Conservation (phyloP, 2,888 invertebrate species). For the Tipula lateralis region DNA sequence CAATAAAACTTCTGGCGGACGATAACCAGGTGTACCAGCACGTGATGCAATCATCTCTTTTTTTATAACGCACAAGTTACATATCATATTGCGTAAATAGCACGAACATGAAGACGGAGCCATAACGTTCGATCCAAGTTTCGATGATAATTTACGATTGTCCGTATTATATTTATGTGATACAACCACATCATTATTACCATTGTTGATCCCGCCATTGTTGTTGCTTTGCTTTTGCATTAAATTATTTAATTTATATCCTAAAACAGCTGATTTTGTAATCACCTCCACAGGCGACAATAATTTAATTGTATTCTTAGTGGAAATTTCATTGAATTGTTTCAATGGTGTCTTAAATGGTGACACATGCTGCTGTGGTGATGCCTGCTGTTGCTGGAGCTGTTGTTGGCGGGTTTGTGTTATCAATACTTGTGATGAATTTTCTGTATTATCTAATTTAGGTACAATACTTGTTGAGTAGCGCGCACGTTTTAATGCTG, state of each 20-base stretch:
- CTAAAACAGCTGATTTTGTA: conserved; percentile 38
- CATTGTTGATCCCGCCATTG: neutral
- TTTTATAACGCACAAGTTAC: conserved; percentile 61
- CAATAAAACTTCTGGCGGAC: conserved; percentile 80
- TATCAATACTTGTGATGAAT: conserved; percentile 27
- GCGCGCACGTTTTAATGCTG: conserved; percentile 28
- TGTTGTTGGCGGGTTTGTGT: neutral
- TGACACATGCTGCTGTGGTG: conserved; percentile 31
- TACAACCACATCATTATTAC: neutral
- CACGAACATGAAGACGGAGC: conserved; percentile 56
- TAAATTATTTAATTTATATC: conserved; percentile 37
- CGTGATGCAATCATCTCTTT: conserved; percentile 67
- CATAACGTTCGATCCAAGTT: neutral
- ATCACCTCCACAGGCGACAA: conserved; percentile 35
- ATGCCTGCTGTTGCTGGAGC: neutral
- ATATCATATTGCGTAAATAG: conserved; percentile 62
- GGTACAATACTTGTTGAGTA: conserved; percentile 29
- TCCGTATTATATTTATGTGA: neutral
- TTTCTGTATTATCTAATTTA: conserved; percentile 25
- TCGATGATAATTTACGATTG: conserved; percentile 26
- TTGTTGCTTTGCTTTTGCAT: conserved; percentile 34
- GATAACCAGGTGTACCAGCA: conserved; percentile 85
- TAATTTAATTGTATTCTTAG: conserved; percentile 35
- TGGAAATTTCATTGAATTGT: conserved; percentile 43
- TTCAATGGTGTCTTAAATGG: conserved; percentile 46